phyloP scores from a whole-genome alignment of 2,113 vertebrate species.

The Phylloscopus trochilus region DNA sequence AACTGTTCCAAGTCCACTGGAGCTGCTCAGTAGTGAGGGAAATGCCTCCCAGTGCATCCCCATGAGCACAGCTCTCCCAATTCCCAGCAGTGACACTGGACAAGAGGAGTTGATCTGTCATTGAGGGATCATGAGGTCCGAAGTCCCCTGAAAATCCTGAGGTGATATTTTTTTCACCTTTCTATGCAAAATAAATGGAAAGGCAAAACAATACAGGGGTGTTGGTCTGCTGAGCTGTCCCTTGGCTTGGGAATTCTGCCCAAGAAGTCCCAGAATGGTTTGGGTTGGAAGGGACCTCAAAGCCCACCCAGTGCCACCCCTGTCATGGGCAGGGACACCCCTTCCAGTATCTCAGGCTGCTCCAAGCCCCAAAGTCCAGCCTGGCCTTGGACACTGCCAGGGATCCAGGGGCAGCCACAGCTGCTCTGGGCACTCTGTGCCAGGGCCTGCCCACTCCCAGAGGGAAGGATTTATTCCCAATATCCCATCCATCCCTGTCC shows the following conservation, averaged over 20 bases:
- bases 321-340: background rate
- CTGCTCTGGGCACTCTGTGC: background rate
- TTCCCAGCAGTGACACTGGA: background rate
- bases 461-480: fast-evolving
- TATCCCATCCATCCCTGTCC: fast-evolving
- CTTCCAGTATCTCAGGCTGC: background rate
- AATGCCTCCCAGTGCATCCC: background rate
- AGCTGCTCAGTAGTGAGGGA: background rate
- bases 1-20: background rate
- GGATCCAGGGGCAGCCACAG: background rate
- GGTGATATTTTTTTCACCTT: background rate
- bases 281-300: background rate
- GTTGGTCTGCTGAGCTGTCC: background rate
- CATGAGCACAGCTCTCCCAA: background rate
- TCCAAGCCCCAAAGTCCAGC: background rate
- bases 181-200: background rate
- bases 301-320: fast-evolving
- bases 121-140: fast-evolving
- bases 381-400: background rate
- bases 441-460: background rate
- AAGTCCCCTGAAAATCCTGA: background rate
- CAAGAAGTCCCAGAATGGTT: background rate
- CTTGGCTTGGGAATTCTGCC: background rate
- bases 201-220: background rate
- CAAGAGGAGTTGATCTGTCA: background rate